These are phyloP conservation scores for Lagenorhynchus albirostris DNA, from an alignment of 2,113 vertebrate species.

Conservation along the genomic window DNA sequence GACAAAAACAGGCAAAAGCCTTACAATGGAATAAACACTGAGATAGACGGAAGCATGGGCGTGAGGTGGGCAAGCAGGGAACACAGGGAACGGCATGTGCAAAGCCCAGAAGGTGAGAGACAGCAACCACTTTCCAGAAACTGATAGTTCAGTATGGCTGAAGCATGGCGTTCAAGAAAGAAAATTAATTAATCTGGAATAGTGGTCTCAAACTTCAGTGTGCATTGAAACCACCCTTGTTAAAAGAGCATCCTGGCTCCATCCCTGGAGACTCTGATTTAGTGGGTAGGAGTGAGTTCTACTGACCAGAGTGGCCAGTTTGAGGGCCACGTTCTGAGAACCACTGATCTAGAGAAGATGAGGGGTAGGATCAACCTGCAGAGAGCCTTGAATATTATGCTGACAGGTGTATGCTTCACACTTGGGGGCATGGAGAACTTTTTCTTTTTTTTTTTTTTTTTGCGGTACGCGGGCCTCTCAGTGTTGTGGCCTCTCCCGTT, in stretches of 20 bases:
- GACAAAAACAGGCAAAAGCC: background rate
- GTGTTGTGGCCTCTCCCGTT: too few species aligned
- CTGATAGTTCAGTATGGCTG: background rate
- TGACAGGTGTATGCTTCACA: background rate
- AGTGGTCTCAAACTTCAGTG: background rate
- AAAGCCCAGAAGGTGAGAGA: background rate
- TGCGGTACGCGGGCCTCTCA: too few species aligned
- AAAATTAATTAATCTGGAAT: background rate
- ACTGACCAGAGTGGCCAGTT: background rate
- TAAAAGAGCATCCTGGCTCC: background rate
- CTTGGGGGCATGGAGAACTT: background rate
- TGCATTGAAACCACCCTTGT: background rate
- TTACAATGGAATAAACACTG: background rate
- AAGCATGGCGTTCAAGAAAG: background rate
- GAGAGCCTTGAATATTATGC: background rate
- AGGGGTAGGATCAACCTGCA: background rate
- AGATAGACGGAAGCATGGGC: background rate
- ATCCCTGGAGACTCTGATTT: background rate
- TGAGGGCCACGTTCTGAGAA: background rate
- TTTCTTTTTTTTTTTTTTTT: background rate
- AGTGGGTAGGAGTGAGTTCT: background rate
- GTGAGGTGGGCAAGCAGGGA: background rate
- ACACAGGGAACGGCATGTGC: background rate
- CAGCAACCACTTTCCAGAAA: background rate
- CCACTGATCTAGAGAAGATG: background rate